Evolutionary conservation across 2,797 vertebrate species (phyloP).

Genomic region (Myripristis jacobus): DNA sequence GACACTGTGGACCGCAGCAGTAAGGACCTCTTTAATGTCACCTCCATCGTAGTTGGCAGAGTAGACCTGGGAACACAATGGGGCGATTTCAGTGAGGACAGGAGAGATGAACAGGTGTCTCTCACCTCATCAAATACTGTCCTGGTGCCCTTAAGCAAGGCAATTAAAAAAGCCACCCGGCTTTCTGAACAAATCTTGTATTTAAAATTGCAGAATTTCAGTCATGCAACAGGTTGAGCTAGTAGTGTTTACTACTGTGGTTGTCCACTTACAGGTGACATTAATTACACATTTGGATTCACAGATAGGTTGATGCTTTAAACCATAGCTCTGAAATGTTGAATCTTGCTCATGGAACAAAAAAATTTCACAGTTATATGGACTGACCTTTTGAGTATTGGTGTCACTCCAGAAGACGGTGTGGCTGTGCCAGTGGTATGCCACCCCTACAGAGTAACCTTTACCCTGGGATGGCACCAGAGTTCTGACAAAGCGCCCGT

Average conservation of each 20-base stretch:
- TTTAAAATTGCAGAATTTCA: no score
- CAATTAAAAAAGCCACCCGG: no score
- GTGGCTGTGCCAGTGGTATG: conserved; percentile 69
- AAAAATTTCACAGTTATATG: background rate
- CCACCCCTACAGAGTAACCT: conserved; percentile 78
- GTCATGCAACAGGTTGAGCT: no score
- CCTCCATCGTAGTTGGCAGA: conserved; percentile 76
- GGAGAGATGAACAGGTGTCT: no score
- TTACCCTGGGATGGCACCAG: conserved; percentile 77
- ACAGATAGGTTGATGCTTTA: no score
- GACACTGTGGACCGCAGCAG: conserved; percentile 69
- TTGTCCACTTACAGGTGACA: no score
- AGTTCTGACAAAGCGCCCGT: conserved; percentile 75
- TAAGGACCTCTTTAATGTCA: conserved; percentile 76
- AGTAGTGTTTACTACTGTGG: no score
- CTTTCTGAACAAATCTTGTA: no score
- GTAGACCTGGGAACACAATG: conserved; percentile 73
- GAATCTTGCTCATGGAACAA: background rate
- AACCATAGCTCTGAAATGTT: background rate
- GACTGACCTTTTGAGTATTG: conserved; percentile 75
- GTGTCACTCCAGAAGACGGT: conserved; percentile 84
- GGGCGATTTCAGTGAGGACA: background rate
- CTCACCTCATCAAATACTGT: background rate
- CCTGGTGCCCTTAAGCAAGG: no score
- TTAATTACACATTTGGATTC: no score